Evolutionary conservation across 2,888 invertebrate species (phyloP).

Genomic region (Cephonodes hylas): DNA sequence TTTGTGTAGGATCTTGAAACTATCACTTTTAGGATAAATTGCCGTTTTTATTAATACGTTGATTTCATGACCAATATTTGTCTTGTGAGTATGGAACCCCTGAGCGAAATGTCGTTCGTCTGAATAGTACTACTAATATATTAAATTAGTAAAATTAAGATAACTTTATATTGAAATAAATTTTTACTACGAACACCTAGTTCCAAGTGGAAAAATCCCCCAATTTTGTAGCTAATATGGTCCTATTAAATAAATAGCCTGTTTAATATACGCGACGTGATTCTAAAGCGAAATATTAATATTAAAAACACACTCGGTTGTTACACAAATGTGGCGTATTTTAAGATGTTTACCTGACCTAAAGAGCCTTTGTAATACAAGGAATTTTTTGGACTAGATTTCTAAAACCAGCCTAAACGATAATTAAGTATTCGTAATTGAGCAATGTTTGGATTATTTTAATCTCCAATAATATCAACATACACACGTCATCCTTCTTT

Average conservation of each 20-base stretch:
- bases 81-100: not conserved
- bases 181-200: not conserved
- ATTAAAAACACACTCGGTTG: not conserved
- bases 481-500: too few species aligned
- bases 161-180: not conserved
- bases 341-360: not conserved
- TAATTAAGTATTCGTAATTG: too few species aligned
- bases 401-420: too few species aligned
- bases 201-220: not conserved
- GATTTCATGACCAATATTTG: too few species aligned
- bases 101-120: too few species aligned
- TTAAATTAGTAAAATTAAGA: not conserved
- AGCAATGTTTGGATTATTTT: too few species aligned
- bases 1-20: too few species aligned
- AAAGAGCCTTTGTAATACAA: not conserved
- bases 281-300: too few species aligned
- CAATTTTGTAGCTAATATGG: not conserved
- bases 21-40: too few species aligned
- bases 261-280: not conserved
- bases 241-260: slow-evolving; percentile 8
- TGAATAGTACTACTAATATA: too few species aligned
- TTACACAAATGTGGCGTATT: not conserved
- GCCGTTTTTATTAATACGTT: too few species aligned
- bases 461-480: too few species aligned
- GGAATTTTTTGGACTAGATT: not conserved